These are phyloP conservation scores for Drosophila neocordata DNA, from an alignment of 1,140 invertebrate species.

Conservation along the genomic window DNA sequence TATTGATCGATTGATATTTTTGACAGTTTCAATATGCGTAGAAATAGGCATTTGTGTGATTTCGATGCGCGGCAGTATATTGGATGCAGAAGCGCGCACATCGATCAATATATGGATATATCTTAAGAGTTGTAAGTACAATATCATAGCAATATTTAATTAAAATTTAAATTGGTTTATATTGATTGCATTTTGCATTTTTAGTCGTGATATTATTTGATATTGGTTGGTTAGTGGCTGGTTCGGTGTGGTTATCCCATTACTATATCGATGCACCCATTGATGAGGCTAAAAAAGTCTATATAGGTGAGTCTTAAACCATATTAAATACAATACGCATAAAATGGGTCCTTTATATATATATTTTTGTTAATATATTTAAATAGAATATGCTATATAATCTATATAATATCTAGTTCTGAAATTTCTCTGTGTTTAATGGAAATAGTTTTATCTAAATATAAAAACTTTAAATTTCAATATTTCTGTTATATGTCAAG, in stretches of 20 bases:
- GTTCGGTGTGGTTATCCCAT: constrained; percentile 88
- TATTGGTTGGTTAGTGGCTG: constrained; percentile 89
- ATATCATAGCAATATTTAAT: too few relatives aligned
- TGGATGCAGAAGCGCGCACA: constrained; percentile 88
- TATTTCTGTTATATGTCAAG: too few relatives aligned
- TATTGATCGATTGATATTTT: too few relatives aligned
- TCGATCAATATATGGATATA: constrained; percentile 94
- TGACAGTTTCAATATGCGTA: constrained; percentile 86
- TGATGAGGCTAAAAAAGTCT: constrained; percentile 88
- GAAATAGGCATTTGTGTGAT: constrained; percentile 90
- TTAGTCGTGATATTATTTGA: constrained; percentile 90
- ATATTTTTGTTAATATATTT: background rate
- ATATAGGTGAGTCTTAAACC: constrained; percentile 87
- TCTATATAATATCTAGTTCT: too few relatives aligned
- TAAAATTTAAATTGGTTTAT: too few relatives aligned
- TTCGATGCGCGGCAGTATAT: constrained; percentile 92
- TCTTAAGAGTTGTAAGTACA: constrained; percentile 89
- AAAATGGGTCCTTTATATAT: background rate
- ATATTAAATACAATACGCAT: constrained; percentile 26
- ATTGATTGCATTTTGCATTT: too few relatives aligned
- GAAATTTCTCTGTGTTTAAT: too few relatives aligned
- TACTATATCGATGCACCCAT: constrained; percentile 89
- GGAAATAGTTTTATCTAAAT: too few relatives aligned
- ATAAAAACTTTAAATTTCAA: too few relatives aligned
- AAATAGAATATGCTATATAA: too few relatives aligned